Base-by-base conservation (phyloP, 2,797 vertebrate species). In the Malurus leucopterus region DNA sequence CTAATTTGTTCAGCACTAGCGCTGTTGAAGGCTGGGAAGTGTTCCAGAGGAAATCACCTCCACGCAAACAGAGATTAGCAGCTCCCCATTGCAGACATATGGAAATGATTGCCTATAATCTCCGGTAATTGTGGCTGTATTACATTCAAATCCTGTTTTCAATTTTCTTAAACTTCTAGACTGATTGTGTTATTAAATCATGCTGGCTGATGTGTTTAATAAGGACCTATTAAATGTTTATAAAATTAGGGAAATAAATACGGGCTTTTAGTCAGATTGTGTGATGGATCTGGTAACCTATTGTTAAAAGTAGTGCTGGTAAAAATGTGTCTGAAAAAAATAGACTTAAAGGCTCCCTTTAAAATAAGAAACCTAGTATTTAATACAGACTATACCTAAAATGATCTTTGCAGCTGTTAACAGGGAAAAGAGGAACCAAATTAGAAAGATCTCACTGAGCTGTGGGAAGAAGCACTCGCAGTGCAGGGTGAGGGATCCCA, bases 171-270 rank as follows among this genome's bases (percentile, higher is more conserved):
- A 98, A 98, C 98, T 97, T 98, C 98, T 98, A 98, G 98, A 98
- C 98, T 99, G 98, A 99, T 98, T 98, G 98, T 98, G 98, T 99
- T 99, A 98, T 99, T 98, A 98, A 98, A 98, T 98, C 98, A 98
- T 98, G 98, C 98, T 98, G 98, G 98, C 98, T 97, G 98, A 98
- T 98, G 98, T 98, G 97, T 98, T 98, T 98, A 98, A 98, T 98
- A 97, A 96, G 98, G 98, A 98, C 97, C 97, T 97, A 97, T 97
- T 96, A 98, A 98, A 98, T 98, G 97, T 98, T 98, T 98, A 98
- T 98, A 98, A 97, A 98, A 98, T 98, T 98, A 98, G 96, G 97
- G 97, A 97, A 98, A 97, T 97, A 97, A 98, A 97, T 97, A 97
- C 40, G 49, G 95, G 95, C 96, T 97, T 97, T 98, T 97, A 97